Percentiles rank a stretch among this genome's conserved stretches.
Evolutionary conservation across 2,113 vertebrate species (phyloP).

Genomic region (Athene noctua): DNA sequence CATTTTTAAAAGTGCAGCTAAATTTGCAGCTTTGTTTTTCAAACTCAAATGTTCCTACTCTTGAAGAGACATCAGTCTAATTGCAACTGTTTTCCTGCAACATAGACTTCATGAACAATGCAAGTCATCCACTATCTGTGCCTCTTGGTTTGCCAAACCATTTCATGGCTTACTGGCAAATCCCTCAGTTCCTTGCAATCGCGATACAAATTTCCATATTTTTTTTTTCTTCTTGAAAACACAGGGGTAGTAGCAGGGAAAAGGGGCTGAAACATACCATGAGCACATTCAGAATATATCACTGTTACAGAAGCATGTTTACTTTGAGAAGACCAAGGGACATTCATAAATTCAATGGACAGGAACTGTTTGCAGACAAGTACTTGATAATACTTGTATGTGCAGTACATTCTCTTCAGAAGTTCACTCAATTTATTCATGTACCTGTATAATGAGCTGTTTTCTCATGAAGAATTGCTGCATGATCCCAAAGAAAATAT

Average conservation of each 20-base stretch:
- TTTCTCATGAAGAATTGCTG: slow-evolving; percentile 26
- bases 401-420: slow-evolving; percentile 14
- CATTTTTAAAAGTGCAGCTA: neutral
- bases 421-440: neutral
- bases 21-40: neutral
- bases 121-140: neutral
- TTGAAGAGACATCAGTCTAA: slow-evolving; percentile 2
- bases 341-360: slow-evolving; percentile 30
- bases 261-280: neutral
- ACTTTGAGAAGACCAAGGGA: slow-evolving; percentile 25
- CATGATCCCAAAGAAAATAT: slow-evolving; percentile 11
- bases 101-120: neutral
- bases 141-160: neutral
- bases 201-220: neutral
- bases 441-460: neutral
- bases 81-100: neutral
- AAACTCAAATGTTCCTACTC: neutral
- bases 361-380: slow-evolving; percentile 18
- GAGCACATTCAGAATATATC: slow-evolving; percentile 41
- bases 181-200: slow-evolving; percentile 1
- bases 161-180: slow-evolving; percentile 40
- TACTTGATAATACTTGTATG: slow-evolving; percentile 28
- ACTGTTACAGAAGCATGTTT: slow-evolving; percentile 32
- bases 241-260: neutral
- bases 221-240: slow-evolving; percentile 11